Conservation (phyloP, 2,888 invertebrate species). For the Nipponacmea schrenckii region DNA sequence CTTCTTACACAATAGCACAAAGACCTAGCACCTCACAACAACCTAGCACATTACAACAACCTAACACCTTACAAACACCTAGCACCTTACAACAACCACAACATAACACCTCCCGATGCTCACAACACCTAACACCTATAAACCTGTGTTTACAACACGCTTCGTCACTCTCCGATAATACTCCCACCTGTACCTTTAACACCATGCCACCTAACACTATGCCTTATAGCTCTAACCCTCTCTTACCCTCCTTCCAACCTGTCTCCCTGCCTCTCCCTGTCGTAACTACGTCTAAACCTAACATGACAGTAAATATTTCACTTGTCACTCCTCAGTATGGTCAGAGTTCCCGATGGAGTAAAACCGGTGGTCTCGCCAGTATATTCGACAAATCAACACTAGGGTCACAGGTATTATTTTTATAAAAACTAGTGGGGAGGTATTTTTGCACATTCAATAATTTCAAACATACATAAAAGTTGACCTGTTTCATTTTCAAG, state of each 20-base stretch:
- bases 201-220: neutral
- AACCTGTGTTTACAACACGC: too few relatives aligned
- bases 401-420: constrained; percentile 49
- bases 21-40: too few relatives aligned
- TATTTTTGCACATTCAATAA: too few relatives aligned
- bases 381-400: constrained; percentile 53
- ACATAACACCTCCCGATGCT: too few relatives aligned
- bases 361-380: constrained; percentile 44
- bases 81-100: too few relatives aligned
- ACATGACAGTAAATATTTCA: constrained; percentile 20
- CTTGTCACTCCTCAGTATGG: constrained; percentile 50
- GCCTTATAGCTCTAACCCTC: neutral
- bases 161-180: neutral
- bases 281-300: neutral
- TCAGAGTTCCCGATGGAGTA: constrained; percentile 45
- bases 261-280: neutral
- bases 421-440: neutral
- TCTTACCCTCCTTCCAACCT: constrained; percentile 10
- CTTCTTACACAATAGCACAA: too few relatives aligned
- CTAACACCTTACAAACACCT: too few relatives aligned
- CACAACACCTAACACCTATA: too few relatives aligned
- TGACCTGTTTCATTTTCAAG: too few relatives aligned
- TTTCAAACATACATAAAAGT: too few relatives aligned
- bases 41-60: too few relatives aligned
- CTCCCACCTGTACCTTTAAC: neutral